phyloP scores from a whole-genome alignment of 2,113 vertebrate species.

The Falco punctatus region DNA sequence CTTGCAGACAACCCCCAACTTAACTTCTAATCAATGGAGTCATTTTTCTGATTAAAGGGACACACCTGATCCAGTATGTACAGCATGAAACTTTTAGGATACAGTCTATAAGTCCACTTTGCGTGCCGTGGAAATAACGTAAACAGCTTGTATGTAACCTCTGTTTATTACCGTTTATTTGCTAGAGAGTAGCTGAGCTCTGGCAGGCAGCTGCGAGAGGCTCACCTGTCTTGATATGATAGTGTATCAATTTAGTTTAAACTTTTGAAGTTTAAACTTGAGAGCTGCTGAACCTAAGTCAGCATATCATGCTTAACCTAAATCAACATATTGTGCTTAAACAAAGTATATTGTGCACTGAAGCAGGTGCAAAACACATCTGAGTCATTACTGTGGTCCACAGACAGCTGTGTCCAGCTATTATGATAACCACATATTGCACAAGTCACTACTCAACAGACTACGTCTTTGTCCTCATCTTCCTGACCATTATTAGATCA shows the following conservation, averaged over 20 bases:
- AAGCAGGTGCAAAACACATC: background rate
- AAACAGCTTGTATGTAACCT: background rate
- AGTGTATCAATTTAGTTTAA: background rate
- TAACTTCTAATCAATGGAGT: background rate
- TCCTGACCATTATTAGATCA: background rate
- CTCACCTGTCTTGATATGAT: background rate
- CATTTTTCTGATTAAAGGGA: background rate
- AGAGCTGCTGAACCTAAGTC: background rate
- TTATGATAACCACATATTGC: background rate
- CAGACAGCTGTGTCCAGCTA: background rate
- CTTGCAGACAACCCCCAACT: background rate
- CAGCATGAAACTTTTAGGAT: background rate
- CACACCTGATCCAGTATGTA: background rate
- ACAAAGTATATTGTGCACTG: background rate
- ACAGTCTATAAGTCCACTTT: background rate
- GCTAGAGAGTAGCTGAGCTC: background rate
- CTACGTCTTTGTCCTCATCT: background rate
- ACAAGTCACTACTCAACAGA: background rate
- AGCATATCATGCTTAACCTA: background rate
- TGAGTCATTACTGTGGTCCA: background rate
- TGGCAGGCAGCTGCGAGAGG: background rate
- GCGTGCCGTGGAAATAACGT: background rate
- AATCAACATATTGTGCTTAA: background rate
- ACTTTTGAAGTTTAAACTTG: background rate
- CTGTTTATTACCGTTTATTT: background rate